Evolutionary conservation across 2,113 vertebrate genomes (phyloP).

Genomic region (Aix galericulata): DNA sequence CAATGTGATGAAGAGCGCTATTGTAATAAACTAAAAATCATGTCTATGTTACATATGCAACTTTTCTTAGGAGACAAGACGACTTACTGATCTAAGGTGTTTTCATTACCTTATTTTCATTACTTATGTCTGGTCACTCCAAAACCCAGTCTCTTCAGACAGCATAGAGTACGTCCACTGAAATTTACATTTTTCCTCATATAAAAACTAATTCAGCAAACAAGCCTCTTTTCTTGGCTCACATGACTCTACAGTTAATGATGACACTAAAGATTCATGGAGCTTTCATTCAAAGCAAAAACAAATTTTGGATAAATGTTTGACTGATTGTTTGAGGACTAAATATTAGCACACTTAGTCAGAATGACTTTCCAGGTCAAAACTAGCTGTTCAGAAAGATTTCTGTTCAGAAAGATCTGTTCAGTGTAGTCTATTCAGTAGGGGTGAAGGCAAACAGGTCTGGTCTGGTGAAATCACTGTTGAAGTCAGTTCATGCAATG

Average conservation of each 20-base stretch:
- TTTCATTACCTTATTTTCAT: background rate
- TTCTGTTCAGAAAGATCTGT: background rate
- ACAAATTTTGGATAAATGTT: background rate
- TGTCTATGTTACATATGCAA: background rate
- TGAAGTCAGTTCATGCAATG: background rate
- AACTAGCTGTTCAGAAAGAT: background rate
- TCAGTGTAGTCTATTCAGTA: background rate
- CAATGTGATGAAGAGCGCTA: background rate
- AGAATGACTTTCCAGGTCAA: background rate
- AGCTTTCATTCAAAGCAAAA: background rate
- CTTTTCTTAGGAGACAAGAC: background rate
- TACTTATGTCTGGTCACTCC: background rate
- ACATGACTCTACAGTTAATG: background rate
- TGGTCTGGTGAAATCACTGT: background rate
- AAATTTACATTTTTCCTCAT: background rate
- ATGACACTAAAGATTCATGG: background rate
- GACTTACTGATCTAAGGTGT: background rate
- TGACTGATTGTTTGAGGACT: background rate
- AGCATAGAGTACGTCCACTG: background rate
- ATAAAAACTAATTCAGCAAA: background rate
- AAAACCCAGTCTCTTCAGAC: background rate
- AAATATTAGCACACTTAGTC: background rate
- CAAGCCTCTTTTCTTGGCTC: background rate
- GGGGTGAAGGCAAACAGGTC: background rate
- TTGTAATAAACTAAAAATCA: background rate